Evolutionary conservation across 2,113 vertebrate species (phyloP).

Genomic region (Cinclus mexicanus): DNA sequence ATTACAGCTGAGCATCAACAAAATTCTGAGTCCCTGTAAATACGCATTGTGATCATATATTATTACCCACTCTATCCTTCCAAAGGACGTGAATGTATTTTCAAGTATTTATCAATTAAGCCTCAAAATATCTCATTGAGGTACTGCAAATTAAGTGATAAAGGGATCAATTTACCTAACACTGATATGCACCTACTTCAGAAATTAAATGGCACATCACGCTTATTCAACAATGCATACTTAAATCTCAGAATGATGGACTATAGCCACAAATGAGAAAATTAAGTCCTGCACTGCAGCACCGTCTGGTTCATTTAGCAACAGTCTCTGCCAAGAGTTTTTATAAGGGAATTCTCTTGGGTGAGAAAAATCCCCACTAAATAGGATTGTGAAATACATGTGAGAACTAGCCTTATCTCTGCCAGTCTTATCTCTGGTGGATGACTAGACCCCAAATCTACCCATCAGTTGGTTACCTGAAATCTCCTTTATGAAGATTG

Average conservation of each 20-base stretch:
- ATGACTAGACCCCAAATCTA: not conserved
- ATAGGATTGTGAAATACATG: not conserved
- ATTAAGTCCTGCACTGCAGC: not conserved
- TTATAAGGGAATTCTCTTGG: not conserved
- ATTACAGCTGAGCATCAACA: not conserved
- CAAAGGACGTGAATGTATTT: not conserved
- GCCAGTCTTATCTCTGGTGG: not conserved
- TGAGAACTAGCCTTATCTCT: not conserved
- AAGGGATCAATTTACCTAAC: constrained; percentile 38
- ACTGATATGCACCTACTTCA: not conserved
- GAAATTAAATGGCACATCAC: constrained; percentile 26
- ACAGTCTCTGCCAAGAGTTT: not conserved
- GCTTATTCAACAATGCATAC: not conserved
- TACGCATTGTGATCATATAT: not conserved
- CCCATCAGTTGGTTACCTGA: not conserved
- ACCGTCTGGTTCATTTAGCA: not conserved
- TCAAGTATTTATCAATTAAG: constrained; percentile 41
- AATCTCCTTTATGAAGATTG: not conserved
- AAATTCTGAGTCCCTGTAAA: not conserved
- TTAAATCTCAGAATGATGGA: not conserved
- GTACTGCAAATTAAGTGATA: constrained; percentile 52
- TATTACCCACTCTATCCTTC: not conserved
- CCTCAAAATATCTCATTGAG: constrained; percentile 7
- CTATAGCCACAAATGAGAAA: not conserved
- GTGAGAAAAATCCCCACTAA: not conserved